A percentile compares a stretch with the other conserved stretches of the same genome.
These are phyloP conservation scores for Apolygus lucorum DNA, from an alignment of 1,140 invertebrate genomes.

Conservation along the genomic window DNA sequence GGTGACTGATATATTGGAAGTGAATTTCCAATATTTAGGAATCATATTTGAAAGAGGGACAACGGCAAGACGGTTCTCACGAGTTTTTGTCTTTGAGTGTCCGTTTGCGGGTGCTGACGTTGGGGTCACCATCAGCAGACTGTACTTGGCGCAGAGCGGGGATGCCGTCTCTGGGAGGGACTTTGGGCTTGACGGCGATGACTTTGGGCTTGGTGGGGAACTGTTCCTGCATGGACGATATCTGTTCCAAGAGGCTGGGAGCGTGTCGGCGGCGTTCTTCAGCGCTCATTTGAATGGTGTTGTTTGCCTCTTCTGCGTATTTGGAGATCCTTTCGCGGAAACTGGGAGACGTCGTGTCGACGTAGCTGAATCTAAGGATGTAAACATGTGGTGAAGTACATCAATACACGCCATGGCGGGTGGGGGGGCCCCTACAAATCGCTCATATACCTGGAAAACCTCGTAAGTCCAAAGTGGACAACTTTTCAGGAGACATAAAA, in stretches of 20 bases:
- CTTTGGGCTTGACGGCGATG: conserved; percentile 29
- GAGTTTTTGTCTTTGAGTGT: neutral
- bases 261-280: conserved; percentile 23
- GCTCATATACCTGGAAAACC: too few species aligned
- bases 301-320: conserved; percentile 22
- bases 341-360: conserved; percentile 31
- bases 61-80: neutral
- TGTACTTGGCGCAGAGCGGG: neutral
- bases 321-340: conserved; percentile 30
- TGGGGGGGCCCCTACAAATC: too few species aligned
- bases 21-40: too few species aligned
- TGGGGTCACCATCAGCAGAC: neutral
- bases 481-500: too few species aligned
- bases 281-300: conserved; percentile 2
- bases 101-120: neutral
- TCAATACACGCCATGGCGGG: too few species aligned
- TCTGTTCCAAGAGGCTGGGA: conserved; percentile 28
- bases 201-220: conserved; percentile 31
- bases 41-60: too few species aligned
- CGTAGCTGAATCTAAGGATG: conserved; percentile 32
- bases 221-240: conserved; percentile 26
- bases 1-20: too few species aligned
- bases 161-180: neutral
- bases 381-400: too few species aligned
- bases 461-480: too few species aligned